These are phyloP conservation scores for Apis dorsata DNA, from an alignment of 1,140 invertebrate species.

Conservation along the genomic window DNA sequence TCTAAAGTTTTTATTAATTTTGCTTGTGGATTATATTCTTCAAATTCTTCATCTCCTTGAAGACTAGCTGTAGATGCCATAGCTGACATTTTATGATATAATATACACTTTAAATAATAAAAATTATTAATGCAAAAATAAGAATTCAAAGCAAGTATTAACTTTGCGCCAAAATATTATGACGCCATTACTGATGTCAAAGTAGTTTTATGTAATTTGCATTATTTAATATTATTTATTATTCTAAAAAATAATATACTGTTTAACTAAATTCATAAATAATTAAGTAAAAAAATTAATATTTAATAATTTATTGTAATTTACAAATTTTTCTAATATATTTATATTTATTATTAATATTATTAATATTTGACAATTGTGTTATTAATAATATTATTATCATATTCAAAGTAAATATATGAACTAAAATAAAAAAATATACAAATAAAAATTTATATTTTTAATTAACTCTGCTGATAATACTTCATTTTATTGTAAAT, in stretches of 20 bases:
- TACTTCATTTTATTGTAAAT: not conserved
- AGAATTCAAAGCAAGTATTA: conserved; percentile 2
- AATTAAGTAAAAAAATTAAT: not conserved
- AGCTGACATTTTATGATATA: conserved; percentile 50
- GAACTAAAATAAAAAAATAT: not conserved
- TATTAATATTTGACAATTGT: not conserved
- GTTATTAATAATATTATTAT: not conserved
- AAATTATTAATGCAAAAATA: not conserved
- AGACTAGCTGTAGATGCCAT: conserved; percentile 61
- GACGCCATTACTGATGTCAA: not conserved
- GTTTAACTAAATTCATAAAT: not conserved
- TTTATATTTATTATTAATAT: not conserved
- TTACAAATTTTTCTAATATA: not conserved
- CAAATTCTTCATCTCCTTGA: conserved; percentile 68
- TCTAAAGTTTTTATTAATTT: conserved; percentile 74
- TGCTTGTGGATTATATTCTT: conserved; percentile 69
- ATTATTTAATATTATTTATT: not conserved
- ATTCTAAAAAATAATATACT: not conserved
- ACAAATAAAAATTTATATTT: not conserved
- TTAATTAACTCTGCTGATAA: not conserved
- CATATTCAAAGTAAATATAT: not conserved
- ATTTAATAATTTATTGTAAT: not conserved
- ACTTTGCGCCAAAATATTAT: conserved; percentile 28
- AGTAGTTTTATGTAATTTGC: not conserved
- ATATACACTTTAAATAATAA: not conserved